Conservation (phyloP, 2,888 invertebrate species). For the Xylocampa areola region DNA sequence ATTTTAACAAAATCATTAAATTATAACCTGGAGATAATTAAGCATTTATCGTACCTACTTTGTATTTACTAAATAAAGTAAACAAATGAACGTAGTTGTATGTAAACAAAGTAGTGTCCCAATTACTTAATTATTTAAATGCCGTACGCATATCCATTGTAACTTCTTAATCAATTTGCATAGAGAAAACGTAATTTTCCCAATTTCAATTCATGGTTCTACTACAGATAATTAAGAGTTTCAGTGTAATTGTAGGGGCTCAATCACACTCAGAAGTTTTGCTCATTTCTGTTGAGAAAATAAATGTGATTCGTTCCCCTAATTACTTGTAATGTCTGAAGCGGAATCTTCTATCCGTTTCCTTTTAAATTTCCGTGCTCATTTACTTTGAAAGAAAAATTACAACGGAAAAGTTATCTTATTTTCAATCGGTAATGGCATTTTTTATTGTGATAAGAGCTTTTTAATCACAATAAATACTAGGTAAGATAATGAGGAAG, state of each 20-base stretch:
- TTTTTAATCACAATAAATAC: no score
- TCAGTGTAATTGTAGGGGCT: constrained; percentile 29
- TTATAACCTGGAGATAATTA: constrained; percentile 40
- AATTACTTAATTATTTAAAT: constrained; percentile 30
- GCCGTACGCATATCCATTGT: constrained; percentile 8
- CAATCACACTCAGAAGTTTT: constrained; percentile 43
- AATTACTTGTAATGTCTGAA: constrained; percentile 13
- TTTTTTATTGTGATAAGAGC: background rate
- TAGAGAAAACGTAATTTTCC: constrained; percentile 20
- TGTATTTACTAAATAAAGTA: background rate
- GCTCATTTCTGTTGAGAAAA: constrained; percentile 20
- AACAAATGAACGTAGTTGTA: constrained; percentile 24
- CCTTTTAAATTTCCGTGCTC: constrained; percentile 11
- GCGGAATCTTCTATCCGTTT: constrained; percentile 19
- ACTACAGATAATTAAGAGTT: constrained; percentile 35
- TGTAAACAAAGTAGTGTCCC: constrained; percentile 12
- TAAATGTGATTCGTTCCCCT: constrained; percentile 18
- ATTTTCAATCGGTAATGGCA: background rate
- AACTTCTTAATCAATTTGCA: constrained; percentile 31
- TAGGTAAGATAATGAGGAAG: no score
- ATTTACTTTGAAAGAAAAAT: background rate
- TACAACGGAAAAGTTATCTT: background rate
- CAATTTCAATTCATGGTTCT: constrained; percentile 26
- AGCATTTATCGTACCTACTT: background rate
- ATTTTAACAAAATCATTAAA: background rate